Evolutionary conservation across 2,797 vertebrate genomes (phyloP), one percentile per base, ranked within the genome.

Genomic region (Rhinichthys osculus): DNA sequence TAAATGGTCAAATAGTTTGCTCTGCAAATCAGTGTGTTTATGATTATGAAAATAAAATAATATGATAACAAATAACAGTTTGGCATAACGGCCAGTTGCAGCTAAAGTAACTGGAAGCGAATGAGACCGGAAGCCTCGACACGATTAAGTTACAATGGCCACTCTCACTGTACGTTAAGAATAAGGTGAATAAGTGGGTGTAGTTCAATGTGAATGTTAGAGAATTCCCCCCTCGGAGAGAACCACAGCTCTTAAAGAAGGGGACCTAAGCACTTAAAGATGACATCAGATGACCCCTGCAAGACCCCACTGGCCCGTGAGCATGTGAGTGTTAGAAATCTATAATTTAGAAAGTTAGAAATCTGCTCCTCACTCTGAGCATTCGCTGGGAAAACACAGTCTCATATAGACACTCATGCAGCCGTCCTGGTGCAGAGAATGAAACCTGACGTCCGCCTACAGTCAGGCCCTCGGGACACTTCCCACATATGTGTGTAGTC

Each of bases 211-310:
- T 71, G 23, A 44, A 71, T 44, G 69, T 19, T 17, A 30, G n/a
- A 30, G n/a, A 17, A 17, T 33, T 11, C 72, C 5, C 27, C 33
- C 1, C 21, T 40, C 9, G 23, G 30, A 67, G 14, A 52, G 19
- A 67, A 35, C 64, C n/a, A 38, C 74, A 70, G 33, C 74, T 57
- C 38, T 66, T 27, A 47, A n/a, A 69, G 11, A 69, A 81, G 33
- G 64, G 42, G 78, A 66, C 62, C 10, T 42, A 69, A 84, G 23
- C 74, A 21, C 52, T 47, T 42, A 79, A 70, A 84, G 82, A 73
- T 59, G 59, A 86, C 72, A 81, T 47, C 44, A 47, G 66, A 76
- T 89, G 85, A 89, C 88, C 85, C 82, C 86, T 89, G 74, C 77
- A 87, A 81, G 83, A 85, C 81, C 79, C 57, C 50, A 13, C 27